Base-by-base conservation (phyloP, 2,113 vertebrate species). In the Cranoglanis bouderius region DNA sequence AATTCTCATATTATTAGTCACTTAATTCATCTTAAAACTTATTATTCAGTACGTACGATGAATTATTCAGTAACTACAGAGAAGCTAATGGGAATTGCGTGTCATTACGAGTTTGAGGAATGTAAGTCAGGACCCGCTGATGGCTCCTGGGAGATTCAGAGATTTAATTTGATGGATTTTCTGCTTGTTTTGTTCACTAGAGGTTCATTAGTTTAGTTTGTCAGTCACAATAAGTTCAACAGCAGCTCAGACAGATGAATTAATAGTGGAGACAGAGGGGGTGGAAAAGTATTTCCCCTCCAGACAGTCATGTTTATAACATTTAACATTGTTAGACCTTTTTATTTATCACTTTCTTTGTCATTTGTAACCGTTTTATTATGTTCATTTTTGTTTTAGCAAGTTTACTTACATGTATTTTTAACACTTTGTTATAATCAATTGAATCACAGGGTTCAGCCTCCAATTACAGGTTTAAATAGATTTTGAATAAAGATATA, bases 81-180 rank as follows among this genome's bases (percentile, higher is more conserved):
- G 53, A 82, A 38, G 81, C 81, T 59, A 40, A 82, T 82, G 81
- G 53, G 35, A 82, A 59, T 26, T 21, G 53, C 35, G 35, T 82
- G 81, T 82, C 81, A 82, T 82, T 82, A 82, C 81, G 32, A 82
- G 53, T 19, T 35, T 82, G 80, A 82, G 53, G 80, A 82, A 57
- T 82, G 80, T 82, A 82, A 57, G 80, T 82, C 81, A 59, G 55
- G 53, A 82, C 81, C 81, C 35, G 55, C 21, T 59, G 32, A 82
- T 6, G 29, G 81, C 81, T 82, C 81, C 81, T 59, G 32, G 35
- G 81, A 82, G 55, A 82, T 82, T 82, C 55, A 6, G 53, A 82
- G 81, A 59, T 82, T 82, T 82, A 82, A 82, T 57, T 38, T 57
- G 53, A 82, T 57, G 81, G 81, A 82, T 82, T 82, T 82, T 38